phyloP scores from a whole-genome alignment of 2,113 vertebrate species.

The Colaptes auratus region DNA sequence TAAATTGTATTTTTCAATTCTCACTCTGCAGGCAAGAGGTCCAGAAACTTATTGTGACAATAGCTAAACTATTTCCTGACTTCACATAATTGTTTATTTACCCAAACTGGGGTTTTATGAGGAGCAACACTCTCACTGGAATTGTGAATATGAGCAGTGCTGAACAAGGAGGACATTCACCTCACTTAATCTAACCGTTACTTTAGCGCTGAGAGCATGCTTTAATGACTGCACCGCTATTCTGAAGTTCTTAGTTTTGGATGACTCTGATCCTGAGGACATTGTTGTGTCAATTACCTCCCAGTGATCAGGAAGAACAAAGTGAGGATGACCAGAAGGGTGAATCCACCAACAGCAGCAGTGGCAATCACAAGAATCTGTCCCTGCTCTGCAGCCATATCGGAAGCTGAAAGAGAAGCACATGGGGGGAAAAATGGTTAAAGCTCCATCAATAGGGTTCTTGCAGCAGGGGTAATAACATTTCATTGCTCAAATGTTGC shows the following conservation, averaged over 20 bases:
- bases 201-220: neutral
- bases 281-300: constrained; percentile 78
- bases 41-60: neutral
- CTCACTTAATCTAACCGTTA: neutral
- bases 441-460: neutral
- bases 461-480: neutral
- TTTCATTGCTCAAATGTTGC: neutral
- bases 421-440: neutral
- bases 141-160: neutral
- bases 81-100: neutral
- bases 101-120: neutral
- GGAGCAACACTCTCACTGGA: neutral
- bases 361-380: constrained; percentile 95
- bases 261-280: neutral
- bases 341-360: constrained; percentile 93
- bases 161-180: neutral
- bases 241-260: neutral
- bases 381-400: constrained; percentile 91
- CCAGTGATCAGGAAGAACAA: constrained; percentile 96
- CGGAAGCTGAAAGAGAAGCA: constrained; percentile 85
- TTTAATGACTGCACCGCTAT: neutral
- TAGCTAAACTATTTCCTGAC: neutral
- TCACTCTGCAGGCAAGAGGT: neutral
- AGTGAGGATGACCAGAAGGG: constrained; percentile 92
- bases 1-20: neutral